Percentiles rank a stretch among this genome's conserved stretches.
Evolutionary conservation across 2,888 invertebrate species (phyloP).

Genomic region (Lithophane leautieri): DNA sequence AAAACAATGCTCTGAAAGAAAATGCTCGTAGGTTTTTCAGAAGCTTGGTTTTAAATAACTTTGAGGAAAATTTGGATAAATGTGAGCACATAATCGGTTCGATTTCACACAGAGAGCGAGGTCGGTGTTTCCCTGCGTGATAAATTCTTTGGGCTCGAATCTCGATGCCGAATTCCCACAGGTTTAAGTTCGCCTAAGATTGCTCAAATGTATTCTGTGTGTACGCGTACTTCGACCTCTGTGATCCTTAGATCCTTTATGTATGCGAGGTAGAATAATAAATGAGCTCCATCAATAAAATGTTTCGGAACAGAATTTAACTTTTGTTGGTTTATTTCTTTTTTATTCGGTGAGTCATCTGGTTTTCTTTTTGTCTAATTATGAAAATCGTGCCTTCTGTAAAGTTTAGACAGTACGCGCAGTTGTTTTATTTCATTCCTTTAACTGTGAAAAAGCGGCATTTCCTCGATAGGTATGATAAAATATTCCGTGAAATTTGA

Average conservation of each 20-base stretch:
- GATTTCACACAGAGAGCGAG: constrained; percentile 25
- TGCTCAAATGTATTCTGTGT: constrained; percentile 62
- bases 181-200: constrained; percentile 56
- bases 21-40: constrained; percentile 2
- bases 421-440: constrained; percentile 69
- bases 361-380: constrained; percentile 36
- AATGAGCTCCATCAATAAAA: constrained; percentile 46
- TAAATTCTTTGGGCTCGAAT: constrained; percentile 42
- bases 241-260: constrained; percentile 53
- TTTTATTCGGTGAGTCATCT: constrained; percentile 36
- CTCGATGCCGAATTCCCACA: constrained; percentile 54
- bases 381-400: constrained; percentile 54
- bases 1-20: constrained; percentile 41
- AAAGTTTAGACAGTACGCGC: constrained; percentile 57
- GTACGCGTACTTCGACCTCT: constrained; percentile 41
- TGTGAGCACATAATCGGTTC: constrained; percentile 26
- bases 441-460: constrained; percentile 65
- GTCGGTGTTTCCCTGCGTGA: constrained; percentile 40
- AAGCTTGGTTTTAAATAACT: constrained; percentile 31
- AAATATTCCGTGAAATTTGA: constrained; percentile 64
- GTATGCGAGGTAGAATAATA: constrained; percentile 55
- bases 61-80: constrained; percentile 40
- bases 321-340: constrained; percentile 19
- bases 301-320: constrained; percentile 24
- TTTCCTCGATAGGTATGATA: constrained; percentile 58